Conservation (phyloP, 2,888 invertebrate genomes). For the Mythimna ferrago region DNA sequence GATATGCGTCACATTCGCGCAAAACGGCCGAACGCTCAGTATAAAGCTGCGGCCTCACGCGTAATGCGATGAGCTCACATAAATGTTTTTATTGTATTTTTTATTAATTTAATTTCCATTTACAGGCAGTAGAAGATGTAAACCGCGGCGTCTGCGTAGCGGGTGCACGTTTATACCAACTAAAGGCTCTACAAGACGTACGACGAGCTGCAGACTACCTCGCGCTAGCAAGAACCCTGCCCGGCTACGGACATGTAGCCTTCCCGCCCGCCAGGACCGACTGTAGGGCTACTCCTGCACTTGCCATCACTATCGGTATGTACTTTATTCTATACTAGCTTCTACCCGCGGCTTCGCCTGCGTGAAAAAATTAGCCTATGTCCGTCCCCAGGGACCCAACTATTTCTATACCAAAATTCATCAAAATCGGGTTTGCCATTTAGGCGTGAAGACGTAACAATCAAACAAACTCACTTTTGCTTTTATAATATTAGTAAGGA, state of each 20-base stretch:
- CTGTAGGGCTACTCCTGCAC: constrained; percentile 90
- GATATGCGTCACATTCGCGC: no score
- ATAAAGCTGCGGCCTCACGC: no score
- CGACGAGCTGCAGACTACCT: constrained; percentile 96
- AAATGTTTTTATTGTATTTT: background rate
- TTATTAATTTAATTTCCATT: background rate
- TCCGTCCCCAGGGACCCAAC: no score
- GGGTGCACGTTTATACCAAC: constrained; percentile 97
- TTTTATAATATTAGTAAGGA: no score
- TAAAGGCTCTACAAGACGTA: constrained; percentile 98
- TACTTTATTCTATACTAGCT: no score
- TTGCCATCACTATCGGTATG: constrained; percentile 87
- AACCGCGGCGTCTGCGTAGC: constrained; percentile 97
- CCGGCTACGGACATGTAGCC: constrained; percentile 98
- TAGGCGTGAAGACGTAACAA: no score
- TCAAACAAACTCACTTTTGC: no score
- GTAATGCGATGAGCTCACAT: background rate
- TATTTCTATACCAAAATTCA: no score
- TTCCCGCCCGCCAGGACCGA: constrained; percentile 98
- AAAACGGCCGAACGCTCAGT: no score
- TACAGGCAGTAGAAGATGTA: constrained; percentile 97
- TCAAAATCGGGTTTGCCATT: no score
- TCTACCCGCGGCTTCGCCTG: no score
- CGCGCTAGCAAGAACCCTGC: constrained; percentile 95
- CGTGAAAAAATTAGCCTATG: no score